These are phyloP conservation scores for Ormia ochracea DNA, from an alignment of 2,888 invertebrate genomes.

Conservation along the genomic window DNA sequence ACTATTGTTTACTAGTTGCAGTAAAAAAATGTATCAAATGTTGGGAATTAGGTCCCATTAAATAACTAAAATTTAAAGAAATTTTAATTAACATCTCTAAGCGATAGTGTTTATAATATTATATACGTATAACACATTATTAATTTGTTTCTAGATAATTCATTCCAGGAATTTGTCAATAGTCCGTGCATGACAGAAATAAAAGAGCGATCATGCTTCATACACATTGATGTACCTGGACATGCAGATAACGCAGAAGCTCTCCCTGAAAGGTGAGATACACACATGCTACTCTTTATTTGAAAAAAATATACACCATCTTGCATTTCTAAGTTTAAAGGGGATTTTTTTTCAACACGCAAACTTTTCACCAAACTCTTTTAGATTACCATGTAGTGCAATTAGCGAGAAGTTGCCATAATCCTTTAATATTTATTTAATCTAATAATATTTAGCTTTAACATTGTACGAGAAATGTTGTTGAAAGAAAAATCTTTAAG, in stretches of 20 bases:
- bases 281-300: no score
- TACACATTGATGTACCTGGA: constrained; percentile 91
- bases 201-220: constrained; percentile 89
- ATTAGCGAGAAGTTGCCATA: no score
- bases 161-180: constrained; percentile 89
- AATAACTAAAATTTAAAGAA: neutral
- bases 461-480: no score
- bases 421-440: no score
- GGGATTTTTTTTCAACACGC: no score
- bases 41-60: neutral
- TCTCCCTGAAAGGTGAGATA: constrained; percentile 86
- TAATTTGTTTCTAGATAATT: constrained; percentile 80
- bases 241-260: constrained; percentile 89
- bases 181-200: constrained; percentile 90
- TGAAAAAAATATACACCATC: neutral
- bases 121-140: neutral
- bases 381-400: no score
- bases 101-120: neutral
- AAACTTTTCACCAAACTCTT: no score
- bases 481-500: no score
- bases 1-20: neutral
- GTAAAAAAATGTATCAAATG: no score
- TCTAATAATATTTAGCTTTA: no score
- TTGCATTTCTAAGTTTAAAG: no score
- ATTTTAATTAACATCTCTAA: no score